Evolutionary conservation across 2,888 invertebrate genomes (phyloP), one percentile per base, ranked within the genome.

Genomic region (Xestobium rufovillosum): DNA sequence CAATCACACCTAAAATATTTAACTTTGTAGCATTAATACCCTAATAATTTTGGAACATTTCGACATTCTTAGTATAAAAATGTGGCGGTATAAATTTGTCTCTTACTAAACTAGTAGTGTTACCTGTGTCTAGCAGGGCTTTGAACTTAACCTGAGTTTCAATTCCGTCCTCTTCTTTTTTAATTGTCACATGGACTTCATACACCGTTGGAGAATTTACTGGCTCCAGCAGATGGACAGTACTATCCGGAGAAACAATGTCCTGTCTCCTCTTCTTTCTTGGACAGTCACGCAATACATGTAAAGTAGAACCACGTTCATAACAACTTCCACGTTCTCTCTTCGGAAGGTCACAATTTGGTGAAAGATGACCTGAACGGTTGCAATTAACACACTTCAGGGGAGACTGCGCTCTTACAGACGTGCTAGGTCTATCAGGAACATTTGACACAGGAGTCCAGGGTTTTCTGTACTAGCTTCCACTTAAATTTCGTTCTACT

Each of bases 311-410:
- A n/a, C n/a, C n/a, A n/a, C n/a, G 15, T 14, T 33, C 12, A 14
- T 30, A 34, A 34, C 35, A 34, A 9, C 11, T 11, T 6, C 35
- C 35, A 8, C 35, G 31, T n/a, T 26, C 34, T 14, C 35, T 9
- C 13, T 32, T 32, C 4, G 31, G 35, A n/a, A 13, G 33, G 6
- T n/a, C 11, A 34, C 35, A 34, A 10, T 27, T 14, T 8, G 13
- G 8, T 4, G 35, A 4, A 11, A n/a, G 13, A 14, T 34, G 35
- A 14, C 31, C 35, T 11, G n/a, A 6, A 9, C 14, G 10, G 11
- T 34, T 14, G 13, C 35, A 34, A 9, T 34, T 34, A 34, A 34
- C 33, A 14, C 35, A 34, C 30, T 33, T 33, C 9, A 8, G 4
- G 8, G n/a, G 9, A 30, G n/a, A n/a, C n/a, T n/a, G n/a, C n/a